A percentile compares a stretch with the other conserved stretches of the same genome.
phyloP scores from a whole-genome alignment of 2,113 vertebrate species.

The Camelus bactrianus region DNA sequence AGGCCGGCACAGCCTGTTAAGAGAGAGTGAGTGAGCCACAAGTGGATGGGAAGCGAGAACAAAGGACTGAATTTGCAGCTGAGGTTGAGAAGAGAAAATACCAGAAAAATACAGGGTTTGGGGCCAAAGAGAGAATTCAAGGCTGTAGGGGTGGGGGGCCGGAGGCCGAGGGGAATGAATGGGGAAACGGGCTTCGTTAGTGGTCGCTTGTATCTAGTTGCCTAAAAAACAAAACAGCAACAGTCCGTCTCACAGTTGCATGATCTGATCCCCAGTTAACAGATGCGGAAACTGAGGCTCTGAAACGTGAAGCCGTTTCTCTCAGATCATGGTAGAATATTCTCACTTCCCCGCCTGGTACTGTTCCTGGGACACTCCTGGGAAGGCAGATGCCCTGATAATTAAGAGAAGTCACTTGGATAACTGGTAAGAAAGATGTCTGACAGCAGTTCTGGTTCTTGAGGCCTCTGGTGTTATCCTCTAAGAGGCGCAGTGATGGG shows the following conservation, averaged over 20 bases:
- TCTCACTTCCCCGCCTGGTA: background rate
- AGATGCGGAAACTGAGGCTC: background rate
- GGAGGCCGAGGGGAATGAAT: background rate
- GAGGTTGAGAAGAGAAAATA: background rate
- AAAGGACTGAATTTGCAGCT: background rate
- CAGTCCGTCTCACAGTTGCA: background rate
- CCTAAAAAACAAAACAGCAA: background rate
- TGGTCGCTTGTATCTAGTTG: background rate
- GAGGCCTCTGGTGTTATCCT: background rate
- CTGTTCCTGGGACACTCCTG: background rate
- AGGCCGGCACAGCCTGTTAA: background rate
- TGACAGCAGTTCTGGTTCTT: too few species aligned
- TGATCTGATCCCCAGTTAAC: background rate
- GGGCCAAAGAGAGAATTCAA: background rate
- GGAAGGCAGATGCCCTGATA: background rate
- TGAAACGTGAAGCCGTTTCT: background rate
- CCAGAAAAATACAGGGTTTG: background rate
- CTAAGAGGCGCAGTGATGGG: rapidly evolving
- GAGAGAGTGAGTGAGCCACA: background rate
- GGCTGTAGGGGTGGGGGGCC: background rate
- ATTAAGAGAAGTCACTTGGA: background rate
- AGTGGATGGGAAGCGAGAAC: background rate
- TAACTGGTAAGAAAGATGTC: too few species aligned
- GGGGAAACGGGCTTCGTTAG: background rate
- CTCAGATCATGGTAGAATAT: background rate